phyloP scores from a whole-genome alignment of 2,888 invertebrate species.

The Dolichopus griseipennis region DNA sequence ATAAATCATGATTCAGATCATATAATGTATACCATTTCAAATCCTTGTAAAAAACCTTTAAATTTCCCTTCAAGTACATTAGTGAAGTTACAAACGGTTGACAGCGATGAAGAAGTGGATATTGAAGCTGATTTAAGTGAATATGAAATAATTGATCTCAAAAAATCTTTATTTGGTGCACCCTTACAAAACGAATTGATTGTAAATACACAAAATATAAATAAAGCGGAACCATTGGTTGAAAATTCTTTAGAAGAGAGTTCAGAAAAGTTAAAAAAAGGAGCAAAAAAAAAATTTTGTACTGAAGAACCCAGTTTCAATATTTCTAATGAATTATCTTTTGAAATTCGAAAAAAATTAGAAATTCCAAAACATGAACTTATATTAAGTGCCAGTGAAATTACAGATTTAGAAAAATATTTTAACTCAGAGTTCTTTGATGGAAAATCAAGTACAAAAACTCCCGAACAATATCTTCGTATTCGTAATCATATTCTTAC shows the following conservation, averaged over 20 bases:
- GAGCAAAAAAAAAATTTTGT: not conserved
- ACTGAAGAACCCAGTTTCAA: not conserved
- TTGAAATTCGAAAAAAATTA: slow-evolving; percentile 2
- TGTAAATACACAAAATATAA: not conserved
- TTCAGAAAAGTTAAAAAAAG: not conserved
- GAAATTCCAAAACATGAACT: slow-evolving; percentile 45
- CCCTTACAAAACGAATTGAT: not conserved
- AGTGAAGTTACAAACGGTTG: slow-evolving; percentile 38
- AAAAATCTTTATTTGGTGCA: not conserved
- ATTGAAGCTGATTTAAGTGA: slow-evolving; percentile 45
- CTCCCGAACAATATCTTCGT: slow-evolving; percentile 49
- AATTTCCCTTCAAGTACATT: slow-evolving; percentile 12
- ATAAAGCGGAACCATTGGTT: no score
- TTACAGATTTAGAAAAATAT: slow-evolving; percentile 48
- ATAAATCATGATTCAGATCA: slow-evolving; percentile 20
- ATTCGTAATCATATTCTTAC: slow-evolving; percentile 52
- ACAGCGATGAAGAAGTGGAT: slow-evolving; percentile 52
- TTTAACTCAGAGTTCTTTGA: slow-evolving; percentile 52
- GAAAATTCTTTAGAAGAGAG: not conserved
- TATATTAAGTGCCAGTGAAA: slow-evolving; percentile 35
- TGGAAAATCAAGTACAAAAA: slow-evolving; percentile 45
- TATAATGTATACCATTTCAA: not conserved
- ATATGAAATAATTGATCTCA: slow-evolving; percentile 8
- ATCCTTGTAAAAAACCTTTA: not conserved
- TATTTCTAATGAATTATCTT: slow-evolving; percentile 7